phyloP scores from a whole-genome alignment of 2,113 vertebrate genomes.

The Trochalopteron elliotii region DNA sequence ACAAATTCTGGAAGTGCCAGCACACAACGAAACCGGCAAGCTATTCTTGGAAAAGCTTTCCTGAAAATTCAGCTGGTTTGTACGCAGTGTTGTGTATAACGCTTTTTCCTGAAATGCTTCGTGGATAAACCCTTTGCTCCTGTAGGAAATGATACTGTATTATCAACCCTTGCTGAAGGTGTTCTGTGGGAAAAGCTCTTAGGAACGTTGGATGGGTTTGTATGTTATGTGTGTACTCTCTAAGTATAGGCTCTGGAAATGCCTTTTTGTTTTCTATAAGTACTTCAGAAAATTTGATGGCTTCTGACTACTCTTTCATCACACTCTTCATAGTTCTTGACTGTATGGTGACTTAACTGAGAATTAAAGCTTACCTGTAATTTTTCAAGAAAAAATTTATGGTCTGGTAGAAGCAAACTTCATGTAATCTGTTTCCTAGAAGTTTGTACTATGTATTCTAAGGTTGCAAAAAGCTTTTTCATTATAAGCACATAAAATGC shows the following conservation, averaged over 20 bases:
- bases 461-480: neutral
- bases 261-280: neutral
- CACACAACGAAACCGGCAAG: rapidly evolving
- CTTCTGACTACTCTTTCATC: rapidly evolving
- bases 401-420: neutral
- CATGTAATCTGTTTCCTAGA: neutral
- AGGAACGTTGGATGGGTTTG: neutral
- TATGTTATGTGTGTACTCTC: neutral
- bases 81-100: neutral
- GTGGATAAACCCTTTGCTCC: rapidly evolving
- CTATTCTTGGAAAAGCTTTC: neutral
- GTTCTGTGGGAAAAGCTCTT: neutral
- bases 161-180: neutral
- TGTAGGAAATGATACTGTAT: rapidly evolving
- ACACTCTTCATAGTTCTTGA: neutral
- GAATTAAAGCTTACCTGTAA: neutral
- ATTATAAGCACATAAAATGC: neutral
- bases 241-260: neutral
- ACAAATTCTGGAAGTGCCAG: too few species aligned
- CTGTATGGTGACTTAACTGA: neutral
- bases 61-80: neutral
- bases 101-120: neutral
- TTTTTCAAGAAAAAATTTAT: neutral
- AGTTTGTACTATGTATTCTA: neutral
- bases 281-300: neutral